These are phyloP conservation scores for Halichondria panicea DNA, from an alignment of 37 sponge, comb jelly and placozoan species.

Conservation along the genomic window DNA sequence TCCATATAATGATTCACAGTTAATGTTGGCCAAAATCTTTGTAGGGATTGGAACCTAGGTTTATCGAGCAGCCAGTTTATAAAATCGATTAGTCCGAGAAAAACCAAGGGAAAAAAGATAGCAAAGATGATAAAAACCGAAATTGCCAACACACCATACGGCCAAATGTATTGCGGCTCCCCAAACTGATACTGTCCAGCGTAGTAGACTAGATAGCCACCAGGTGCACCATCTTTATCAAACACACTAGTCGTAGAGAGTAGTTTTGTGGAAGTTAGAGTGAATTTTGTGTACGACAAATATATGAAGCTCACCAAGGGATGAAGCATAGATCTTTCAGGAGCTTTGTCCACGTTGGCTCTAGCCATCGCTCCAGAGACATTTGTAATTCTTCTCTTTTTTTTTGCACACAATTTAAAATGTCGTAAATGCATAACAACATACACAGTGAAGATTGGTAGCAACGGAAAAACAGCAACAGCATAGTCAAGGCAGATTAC, in stretches of 20 bases:
- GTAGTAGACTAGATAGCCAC: not conserved
- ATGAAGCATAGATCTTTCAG: not conserved
- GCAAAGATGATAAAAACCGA: slow-evolving; percentile 4
- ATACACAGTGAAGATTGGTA: too few relatives aligned
- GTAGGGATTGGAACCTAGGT: not conserved
- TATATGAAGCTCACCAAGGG: not conserved
- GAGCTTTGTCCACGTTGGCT: too few relatives aligned
- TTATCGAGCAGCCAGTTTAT: slow-evolving; percentile 3
- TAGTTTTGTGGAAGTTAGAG: not conserved
- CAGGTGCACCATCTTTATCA: not conserved
- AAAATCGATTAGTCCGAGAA: not conserved
- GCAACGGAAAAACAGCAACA: not conserved
- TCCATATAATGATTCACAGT: not conserved
- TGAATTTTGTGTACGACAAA: slow-evolving; percentile 1
- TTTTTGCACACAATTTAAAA: too few relatives aligned
- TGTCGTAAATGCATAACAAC: too few relatives aligned
- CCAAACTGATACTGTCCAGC: not conserved
- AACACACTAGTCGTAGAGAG: not conserved
- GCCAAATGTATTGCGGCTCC: not conserved
- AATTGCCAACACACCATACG: not conserved
- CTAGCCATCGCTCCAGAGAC: too few relatives aligned
- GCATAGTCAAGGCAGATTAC: not conserved
- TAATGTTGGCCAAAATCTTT: not conserved
- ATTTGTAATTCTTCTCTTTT: too few relatives aligned
- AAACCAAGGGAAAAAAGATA: not conserved